A percentile compares a stretch with the other conserved stretches of the same genome.
Evolutionary conservation across 2,113 vertebrate genomes (phyloP).

Genomic region (Acanthochromis polyacanthus): DNA sequence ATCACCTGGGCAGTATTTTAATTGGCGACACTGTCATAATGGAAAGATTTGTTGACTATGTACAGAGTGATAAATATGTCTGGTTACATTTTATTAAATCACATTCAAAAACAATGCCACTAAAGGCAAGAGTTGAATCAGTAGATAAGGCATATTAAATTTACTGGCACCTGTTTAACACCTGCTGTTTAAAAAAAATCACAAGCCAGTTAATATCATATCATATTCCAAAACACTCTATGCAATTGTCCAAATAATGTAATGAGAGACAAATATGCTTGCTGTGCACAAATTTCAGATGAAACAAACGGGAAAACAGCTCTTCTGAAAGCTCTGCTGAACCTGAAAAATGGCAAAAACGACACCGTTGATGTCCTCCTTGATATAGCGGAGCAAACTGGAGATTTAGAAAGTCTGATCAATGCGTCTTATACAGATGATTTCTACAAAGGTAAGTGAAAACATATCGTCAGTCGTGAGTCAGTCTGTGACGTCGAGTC

Average conservation of each 20-base stretch:
- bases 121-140: too few species aligned
- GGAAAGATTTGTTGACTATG: too few species aligned
- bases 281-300: conserved; percentile 77
- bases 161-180: too few species aligned
- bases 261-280: neutral
- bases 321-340: conserved; percentile 91
- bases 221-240: neutral
- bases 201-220: too few species aligned
- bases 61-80: too few species aligned
- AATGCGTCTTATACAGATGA: conserved; percentile 89
- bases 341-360: conserved; percentile 87
- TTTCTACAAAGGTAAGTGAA: conserved; percentile 86
- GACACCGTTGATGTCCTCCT: conserved; percentile 88
- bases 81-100: too few species aligned
- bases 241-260: neutral
- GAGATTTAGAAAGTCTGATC: conserved; percentile 86
- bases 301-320: conserved; percentile 89
- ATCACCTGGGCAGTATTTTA: too few species aligned
- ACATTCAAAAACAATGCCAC: too few species aligned
- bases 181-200: too few species aligned
- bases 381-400: conserved; percentile 88
- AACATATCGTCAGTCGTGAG: neutral
- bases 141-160: too few species aligned
- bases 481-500: neutral
- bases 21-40: too few species aligned